These are phyloP conservation scores for Anthoptus insignis DNA, from an alignment of 2,888 invertebrate species.

Conservation along the genomic window DNA sequence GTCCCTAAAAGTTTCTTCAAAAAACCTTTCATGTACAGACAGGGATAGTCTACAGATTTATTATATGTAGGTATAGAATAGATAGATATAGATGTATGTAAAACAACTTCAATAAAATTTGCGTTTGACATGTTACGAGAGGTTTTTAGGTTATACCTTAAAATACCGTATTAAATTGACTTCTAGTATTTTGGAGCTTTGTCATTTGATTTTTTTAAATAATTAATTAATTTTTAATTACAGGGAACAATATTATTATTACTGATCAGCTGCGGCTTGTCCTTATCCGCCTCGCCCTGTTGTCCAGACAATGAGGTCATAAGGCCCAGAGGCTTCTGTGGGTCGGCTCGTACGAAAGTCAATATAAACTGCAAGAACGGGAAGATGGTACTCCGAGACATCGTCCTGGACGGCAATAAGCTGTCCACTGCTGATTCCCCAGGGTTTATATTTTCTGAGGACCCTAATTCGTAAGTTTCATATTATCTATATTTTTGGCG, in stretches of 20 bases:
- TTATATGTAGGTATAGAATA: too few relatives aligned
- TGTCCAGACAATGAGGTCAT: slow-evolving; percentile 65
- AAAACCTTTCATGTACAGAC: too few relatives aligned
- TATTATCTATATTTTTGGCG: too few relatives aligned
- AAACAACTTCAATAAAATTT: too few relatives aligned
- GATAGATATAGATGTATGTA: too few relatives aligned
- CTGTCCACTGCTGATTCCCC: slow-evolving; percentile 73
- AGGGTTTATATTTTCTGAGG: slow-evolving; percentile 67
- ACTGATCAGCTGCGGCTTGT: slow-evolving; percentile 56
- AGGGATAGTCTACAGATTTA: too few relatives aligned
- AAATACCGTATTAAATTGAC: too few relatives aligned
- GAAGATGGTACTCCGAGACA: slow-evolving; percentile 67
- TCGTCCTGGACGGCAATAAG: slow-evolving; percentile 67
- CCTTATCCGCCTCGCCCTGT: slow-evolving; percentile 60
- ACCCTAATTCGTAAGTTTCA: slow-evolving; percentile 70
- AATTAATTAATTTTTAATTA: slow-evolving; percentile 47
- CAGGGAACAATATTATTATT: slow-evolving; percentile 65
- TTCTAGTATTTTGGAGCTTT: too few relatives aligned
- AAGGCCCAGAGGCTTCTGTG: slow-evolving; percentile 58
- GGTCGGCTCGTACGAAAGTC: slow-evolving; percentile 48
- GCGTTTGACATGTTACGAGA: too few relatives aligned
- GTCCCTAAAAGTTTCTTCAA: too few relatives aligned
- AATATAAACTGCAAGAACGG: slow-evolving; percentile 67
- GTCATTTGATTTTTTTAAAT: neutral
- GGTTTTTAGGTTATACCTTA: too few relatives aligned